Evolutionary conservation across 2,888 invertebrate genomes (phyloP).

Genomic region (Spicauda simplicius): DNA sequence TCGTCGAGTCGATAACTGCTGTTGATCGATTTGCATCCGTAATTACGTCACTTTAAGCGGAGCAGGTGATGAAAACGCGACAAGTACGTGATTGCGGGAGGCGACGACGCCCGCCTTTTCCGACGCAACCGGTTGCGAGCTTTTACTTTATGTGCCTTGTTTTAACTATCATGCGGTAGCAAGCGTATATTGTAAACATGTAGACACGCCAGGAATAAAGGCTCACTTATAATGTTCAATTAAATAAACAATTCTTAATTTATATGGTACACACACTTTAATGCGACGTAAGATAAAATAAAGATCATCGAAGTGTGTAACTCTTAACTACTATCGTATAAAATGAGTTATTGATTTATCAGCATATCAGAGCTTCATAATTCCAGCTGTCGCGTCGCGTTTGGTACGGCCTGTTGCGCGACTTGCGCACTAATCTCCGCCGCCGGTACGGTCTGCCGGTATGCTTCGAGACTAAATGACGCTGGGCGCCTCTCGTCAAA

Average conservation of each 20-base stretch:
- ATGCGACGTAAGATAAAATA: conserved; percentile 39
- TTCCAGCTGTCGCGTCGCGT: conserved; percentile 74
- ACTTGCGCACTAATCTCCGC: conserved; percentile 67
- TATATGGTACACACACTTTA: background rate
- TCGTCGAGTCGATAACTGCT: conserved; percentile 77
- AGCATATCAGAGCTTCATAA: conserved; percentile 76
- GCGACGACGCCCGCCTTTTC: conserved; percentile 69
- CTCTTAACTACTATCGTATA: conserved; percentile 57
- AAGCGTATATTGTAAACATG: conserved; percentile 33
- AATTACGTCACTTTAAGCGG: conserved; percentile 82
- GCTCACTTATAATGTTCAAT: background rate
- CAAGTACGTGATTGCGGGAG: conserved; percentile 78
- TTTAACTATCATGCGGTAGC: conserved; percentile 37
- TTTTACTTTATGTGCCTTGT: conserved; percentile 55
- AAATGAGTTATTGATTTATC: conserved; percentile 79
- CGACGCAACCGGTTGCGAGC: conserved; percentile 71
- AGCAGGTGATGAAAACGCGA: conserved; percentile 83
- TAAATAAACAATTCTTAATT: background rate
- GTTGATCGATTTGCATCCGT: conserved; percentile 83
- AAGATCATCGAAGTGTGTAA: conserved; percentile 42
- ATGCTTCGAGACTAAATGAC: conserved; percentile 61
- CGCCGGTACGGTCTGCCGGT: conserved; percentile 67
- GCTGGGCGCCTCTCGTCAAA: conserved; percentile 60
- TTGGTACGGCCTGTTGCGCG: conserved; percentile 68
- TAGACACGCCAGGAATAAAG: conserved; percentile 5